Conservation (phyloP, 2,888 invertebrate species). For the Nowickia ferox region DNA sequence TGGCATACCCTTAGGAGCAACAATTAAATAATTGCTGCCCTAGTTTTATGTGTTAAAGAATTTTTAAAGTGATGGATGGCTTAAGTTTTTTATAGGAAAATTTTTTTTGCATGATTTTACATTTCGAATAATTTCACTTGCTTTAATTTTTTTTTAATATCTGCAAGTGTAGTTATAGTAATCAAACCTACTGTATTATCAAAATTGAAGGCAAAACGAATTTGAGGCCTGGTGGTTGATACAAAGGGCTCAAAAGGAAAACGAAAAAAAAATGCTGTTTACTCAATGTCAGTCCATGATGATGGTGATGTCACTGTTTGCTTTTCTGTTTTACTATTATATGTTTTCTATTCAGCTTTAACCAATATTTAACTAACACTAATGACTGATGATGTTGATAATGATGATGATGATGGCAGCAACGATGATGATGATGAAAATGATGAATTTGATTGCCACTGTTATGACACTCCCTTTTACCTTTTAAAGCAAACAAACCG, state of each 20-base stretch:
- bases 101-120: too few species aligned
- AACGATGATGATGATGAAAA: conserved; percentile 21
- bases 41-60: too few species aligned
- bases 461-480: conserved; percentile 61
- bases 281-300: conserved; percentile 49
- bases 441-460: conserved; percentile 33
- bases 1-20: too few species aligned
- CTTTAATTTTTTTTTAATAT: too few species aligned
- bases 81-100: too few species aligned
- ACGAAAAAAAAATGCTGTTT: conserved; percentile 22
- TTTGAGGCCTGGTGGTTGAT: conserved; percentile 32
- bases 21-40: too few species aligned
- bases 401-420: conserved; percentile 4
- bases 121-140: too few species aligned
- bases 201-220: not conserved
- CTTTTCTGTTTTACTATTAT: conserved; percentile 34
- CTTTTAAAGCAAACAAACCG: conserved; percentile 6
- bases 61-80: too few species aligned
- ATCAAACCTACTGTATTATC: not conserved
- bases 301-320: conserved; percentile 67
- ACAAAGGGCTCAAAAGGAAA: conserved; percentile 9
- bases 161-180: not conserved
- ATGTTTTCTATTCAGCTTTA: conserved; percentile 32
- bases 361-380: conserved; percentile 69
- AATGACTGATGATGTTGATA: conserved; percentile 55